phyloP scores from a whole-genome alignment of 2,888 invertebrate species.

The Rhaphigaster nebulosa region DNA sequence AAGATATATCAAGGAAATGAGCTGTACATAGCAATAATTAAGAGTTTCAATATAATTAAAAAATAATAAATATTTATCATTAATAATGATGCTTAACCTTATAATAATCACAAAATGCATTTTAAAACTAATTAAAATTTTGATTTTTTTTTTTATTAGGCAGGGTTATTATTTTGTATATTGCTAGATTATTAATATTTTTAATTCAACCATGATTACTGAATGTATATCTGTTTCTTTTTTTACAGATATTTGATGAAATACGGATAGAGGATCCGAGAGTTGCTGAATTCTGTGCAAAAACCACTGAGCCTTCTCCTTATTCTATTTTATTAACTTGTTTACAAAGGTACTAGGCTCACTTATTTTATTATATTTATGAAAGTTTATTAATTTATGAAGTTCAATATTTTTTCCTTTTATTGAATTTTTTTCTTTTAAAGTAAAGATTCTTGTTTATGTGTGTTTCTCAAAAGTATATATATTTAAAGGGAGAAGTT shows the following conservation, averaged over 20 bases:
- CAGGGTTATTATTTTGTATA: background rate
- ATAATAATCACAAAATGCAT: too few species aligned
- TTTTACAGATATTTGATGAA: constrained; percentile 85
- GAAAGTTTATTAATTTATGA: background rate
- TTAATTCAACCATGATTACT: background rate
- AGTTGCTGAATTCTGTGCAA: constrained; percentile 94
- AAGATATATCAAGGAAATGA: too few species aligned
- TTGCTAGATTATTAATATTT: constrained; percentile 2
- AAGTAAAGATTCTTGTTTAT: background rate
- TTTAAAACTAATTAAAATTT: too few species aligned
- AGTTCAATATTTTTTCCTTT: background rate
- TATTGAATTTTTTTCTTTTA: background rate
- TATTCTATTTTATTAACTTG: constrained; percentile 94
- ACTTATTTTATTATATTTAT: constrained; percentile 68
- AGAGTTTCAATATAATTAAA: too few species aligned
- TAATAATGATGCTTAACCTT: too few species aligned
- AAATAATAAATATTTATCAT: too few species aligned
- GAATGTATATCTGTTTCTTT: background rate
- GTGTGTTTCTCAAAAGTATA: too few species aligned
- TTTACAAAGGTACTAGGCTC: constrained; percentile 72
- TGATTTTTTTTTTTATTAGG: background rate
- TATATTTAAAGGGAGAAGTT: too few species aligned
- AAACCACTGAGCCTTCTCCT: constrained; percentile 95
- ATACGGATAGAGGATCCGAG: constrained; percentile 94
- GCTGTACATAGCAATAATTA: too few species aligned